These are phyloP conservation scores for Scopus umbretta DNA, from an alignment of 2,113 vertebrate species.

Conservation along the genomic window DNA sequence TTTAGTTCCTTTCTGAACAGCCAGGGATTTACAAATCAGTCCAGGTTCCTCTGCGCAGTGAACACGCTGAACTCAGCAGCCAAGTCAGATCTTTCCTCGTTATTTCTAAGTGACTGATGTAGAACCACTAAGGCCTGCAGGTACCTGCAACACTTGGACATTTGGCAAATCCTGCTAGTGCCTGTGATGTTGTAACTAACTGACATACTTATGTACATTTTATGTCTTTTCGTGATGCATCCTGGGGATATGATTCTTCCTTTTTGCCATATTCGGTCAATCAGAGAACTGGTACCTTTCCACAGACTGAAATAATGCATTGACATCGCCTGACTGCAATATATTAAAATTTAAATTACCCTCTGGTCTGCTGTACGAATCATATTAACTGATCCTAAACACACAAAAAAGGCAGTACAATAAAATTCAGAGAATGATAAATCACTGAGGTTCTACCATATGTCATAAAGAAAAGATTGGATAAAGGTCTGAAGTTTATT, in stretches of 20 bases:
- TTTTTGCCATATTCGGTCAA: constrained; percentile 38
- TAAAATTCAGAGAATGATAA: constrained; percentile 59
- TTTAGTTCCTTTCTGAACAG: not conserved
- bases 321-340: constrained; percentile 47
- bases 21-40: not conserved
- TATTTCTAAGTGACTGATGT: not conserved
- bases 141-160: not conserved
- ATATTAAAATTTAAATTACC: constrained; percentile 75
- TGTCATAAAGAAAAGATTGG: constrained; percentile 45
- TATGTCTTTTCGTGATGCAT: not conserved
- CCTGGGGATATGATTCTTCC: constrained; percentile 26
- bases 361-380: constrained; percentile 56
- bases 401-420: constrained; percentile 59
- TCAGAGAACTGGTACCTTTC: constrained; percentile 48
- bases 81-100: not conserved
- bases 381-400: constrained; percentile 67
- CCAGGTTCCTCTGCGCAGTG: not conserved
- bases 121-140: not conserved
- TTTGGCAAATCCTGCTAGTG: not conserved
- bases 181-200: not conserved
- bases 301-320: constrained; percentile 57
- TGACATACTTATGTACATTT: not conserved
- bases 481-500: constrained; percentile 38
- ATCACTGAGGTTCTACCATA: constrained; percentile 16
- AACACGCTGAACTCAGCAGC: not conserved